Base-by-base conservation (phyloP, 2,888 invertebrate species). In the Caenorhabditis sp. region DNA sequence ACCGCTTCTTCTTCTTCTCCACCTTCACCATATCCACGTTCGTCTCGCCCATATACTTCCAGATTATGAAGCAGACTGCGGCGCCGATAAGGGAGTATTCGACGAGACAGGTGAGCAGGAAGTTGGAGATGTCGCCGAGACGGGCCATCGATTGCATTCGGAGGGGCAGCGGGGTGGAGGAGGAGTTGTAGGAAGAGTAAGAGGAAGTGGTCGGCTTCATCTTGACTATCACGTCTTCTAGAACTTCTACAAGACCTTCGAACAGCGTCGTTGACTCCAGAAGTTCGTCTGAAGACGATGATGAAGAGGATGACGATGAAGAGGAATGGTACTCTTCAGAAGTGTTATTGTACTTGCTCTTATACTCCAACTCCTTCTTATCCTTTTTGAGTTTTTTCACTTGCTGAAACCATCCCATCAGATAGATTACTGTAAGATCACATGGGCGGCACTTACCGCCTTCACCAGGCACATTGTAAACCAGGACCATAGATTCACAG, bases 401-500 rank as follows among this genome's bases (percentile, higher is more conserved):
- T 80, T 76, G 72, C 69, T 70, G 55, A 60, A 65, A 47, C n/a
- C n/a, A n/a, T n/a, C n/a, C n/a, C n/a, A n/a, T n/a, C n/a, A n/a
- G n/a, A n/a, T n/a, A 28, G n/a, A 40, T n/a, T 22, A 22, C 47
- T n/a, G n/a, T 28, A 51, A n/a, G n/a, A n/a, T n/a, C n/a, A n/a
- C n/a, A n/a, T n/a, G n/a, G n/a, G n/a, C n/a, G n/a, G n/a, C n/a
- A 22, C 70, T 9, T 50, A 82, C 85, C 72, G 88, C 87, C 61
- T 90, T 90, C 9, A 88, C 90, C 8, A 90, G 65, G 32, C 91
- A 90, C 76, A 91, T 91, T 35, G 89, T 72, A 60, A 90, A 84
- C 90, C 90, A 90, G 0, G 90, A 90, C 90, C 90, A 90, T 6
- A 90, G 60, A 74, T 90, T 90, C 22, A 89, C 89, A 11, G 90